Evolutionary conservation across 2,888 invertebrate genomes (phyloP).

Genomic region (Mythimna ferrago): DNA sequence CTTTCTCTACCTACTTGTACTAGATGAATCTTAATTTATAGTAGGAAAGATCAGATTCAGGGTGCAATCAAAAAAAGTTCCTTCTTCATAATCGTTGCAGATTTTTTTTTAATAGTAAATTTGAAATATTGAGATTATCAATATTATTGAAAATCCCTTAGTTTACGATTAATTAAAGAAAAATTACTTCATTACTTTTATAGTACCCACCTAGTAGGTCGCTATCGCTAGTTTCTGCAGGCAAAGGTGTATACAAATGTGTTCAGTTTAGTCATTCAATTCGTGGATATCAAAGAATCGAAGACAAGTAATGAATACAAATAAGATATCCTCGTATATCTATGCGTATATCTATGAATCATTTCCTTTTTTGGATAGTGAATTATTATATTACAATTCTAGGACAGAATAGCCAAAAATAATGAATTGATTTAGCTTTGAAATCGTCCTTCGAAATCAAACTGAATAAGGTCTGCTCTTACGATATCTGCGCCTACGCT

Average conservation of each 20-base stretch:
- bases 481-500: slow-evolving; percentile 33
- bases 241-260: neutral
- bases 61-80: too few species aligned
- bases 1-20: neutral
- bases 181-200: too few species aligned
- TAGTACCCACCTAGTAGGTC: too few species aligned
- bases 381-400: slow-evolving; percentile 24
- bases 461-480: slow-evolving; percentile 21
- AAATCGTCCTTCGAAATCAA: slow-evolving; percentile 1
- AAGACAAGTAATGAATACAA: slow-evolving; percentile 35
- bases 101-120: neutral
- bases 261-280: slow-evolving; percentile 25
- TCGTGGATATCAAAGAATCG: slow-evolving; percentile 8
- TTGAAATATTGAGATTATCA: too few species aligned
- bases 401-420: slow-evolving; percentile 8
- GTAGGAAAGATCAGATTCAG: too few species aligned
- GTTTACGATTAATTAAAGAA: too few species aligned
- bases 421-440: slow-evolving; percentile 14
- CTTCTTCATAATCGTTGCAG: neutral
- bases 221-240: too few species aligned
- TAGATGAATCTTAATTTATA: neutral
- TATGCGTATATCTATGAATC: slow-evolving; percentile 30
- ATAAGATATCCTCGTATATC: slow-evolving; percentile 12
- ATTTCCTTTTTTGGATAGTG: slow-evolving; percentile 37
- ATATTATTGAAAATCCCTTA: too few species aligned